phyloP scores from a whole-genome alignment of 2,888 invertebrate genomes.

The Bhutanitis thaidina region DNA sequence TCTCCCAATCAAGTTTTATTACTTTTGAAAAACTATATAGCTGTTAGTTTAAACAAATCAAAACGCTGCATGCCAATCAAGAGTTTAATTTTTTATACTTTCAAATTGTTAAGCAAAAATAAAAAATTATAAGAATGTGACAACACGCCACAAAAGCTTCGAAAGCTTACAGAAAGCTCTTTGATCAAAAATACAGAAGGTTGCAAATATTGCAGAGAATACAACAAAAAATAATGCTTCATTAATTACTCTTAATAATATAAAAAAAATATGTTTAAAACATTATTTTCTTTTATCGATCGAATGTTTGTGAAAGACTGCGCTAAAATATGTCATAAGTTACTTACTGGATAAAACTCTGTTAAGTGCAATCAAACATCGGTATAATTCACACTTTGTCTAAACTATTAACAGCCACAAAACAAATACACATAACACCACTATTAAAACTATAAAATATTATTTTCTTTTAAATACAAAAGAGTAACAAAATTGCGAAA shows the following conservation, averaged over 20 bases:
- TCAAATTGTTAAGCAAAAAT: too few species aligned
- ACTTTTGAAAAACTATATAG: too few species aligned
- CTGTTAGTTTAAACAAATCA: too few species aligned
- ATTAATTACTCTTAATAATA: background rate
- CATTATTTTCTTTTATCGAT: constrained; percentile 58
- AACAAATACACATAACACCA: constrained; percentile 25
- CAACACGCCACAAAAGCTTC: constrained; percentile 1
- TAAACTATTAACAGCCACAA: constrained; percentile 13
- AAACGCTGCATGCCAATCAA: background rate
- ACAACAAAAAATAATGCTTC: background rate
- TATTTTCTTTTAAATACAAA: constrained; percentile 37
- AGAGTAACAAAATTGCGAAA: constrained; percentile 39
- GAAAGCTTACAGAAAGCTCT: constrained; percentile 6
- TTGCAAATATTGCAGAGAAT: constrained; percentile 23
- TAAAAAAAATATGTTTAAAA: background rate
- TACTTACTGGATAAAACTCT: constrained; percentile 30
- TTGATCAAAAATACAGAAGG: background rate
- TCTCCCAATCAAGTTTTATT: too few species aligned
- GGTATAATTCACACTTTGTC: constrained; percentile 11
- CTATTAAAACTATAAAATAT: constrained; percentile 25
- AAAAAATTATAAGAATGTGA: background rate
- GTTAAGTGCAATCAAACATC: constrained; percentile 11
- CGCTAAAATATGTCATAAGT: constrained; percentile 29
- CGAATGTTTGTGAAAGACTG: constrained; percentile 46
- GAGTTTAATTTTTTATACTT: too few species aligned